A percentile compares a stretch with the other conserved stretches of the same genome.
These are phyloP conservation scores for Amblyjoppa proteus DNA, from an alignment of 2,888 invertebrate genomes.

Conservation along the genomic window DNA sequence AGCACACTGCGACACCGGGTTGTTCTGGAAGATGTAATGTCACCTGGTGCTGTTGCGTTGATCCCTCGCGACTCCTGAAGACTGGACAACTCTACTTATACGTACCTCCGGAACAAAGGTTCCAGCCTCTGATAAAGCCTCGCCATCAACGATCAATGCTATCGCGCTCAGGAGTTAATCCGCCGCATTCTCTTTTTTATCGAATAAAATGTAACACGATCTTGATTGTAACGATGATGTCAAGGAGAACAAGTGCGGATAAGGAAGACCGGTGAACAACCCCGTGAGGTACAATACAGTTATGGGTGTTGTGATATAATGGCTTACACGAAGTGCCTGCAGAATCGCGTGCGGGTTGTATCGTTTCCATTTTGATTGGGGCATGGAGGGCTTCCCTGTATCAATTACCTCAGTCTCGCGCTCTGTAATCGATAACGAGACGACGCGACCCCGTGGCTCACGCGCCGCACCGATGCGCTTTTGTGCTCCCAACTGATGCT, in stretches of 20 bases:
- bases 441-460: constrained; percentile 6
- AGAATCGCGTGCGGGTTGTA: constrained; percentile 51
- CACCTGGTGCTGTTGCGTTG: neutral
- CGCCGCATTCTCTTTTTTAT: neutral
- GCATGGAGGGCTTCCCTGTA: constrained; percentile 22
- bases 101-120: neutral
- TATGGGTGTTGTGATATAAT: neutral
- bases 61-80: neutral
- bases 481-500: constrained; percentile 20
- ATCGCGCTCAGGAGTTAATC: neutral
- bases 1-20: constrained; percentile 35
- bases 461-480: constrained; percentile 23
- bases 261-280: neutral
- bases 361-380: constrained; percentile 50
- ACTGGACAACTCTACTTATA: neutral
- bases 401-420: constrained; percentile 42
- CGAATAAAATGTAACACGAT: neutral
- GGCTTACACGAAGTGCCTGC: constrained; percentile 23
- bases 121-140: neutral
- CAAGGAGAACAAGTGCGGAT: neutral
- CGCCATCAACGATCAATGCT: neutral
- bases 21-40: neutral
- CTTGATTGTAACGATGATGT: neutral
- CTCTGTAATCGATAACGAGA: constrained; percentile 50
- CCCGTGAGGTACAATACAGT: neutral